Conservation (phyloP, 2,888 invertebrate genomes). For the Anoncus sp. region DNA sequence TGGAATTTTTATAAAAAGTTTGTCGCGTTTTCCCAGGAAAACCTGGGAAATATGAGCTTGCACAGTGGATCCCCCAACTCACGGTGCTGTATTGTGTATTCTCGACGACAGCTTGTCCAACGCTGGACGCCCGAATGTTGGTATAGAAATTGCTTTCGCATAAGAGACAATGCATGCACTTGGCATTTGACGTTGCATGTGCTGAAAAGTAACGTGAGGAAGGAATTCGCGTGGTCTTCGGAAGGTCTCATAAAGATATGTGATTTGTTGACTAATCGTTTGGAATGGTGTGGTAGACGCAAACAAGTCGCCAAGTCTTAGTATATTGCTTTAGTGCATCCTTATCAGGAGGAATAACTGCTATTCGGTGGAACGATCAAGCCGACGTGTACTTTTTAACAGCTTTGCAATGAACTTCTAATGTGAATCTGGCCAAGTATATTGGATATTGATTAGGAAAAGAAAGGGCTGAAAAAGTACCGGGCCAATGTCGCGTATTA, state of each 20-base stretch:
- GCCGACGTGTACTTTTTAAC: neutral
- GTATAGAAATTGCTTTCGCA: neutral
- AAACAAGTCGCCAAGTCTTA: neutral
- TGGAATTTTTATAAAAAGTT: conserved; percentile 22
- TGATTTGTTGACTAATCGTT: neutral
- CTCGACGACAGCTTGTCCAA: conserved; percentile 41
- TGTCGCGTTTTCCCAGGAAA: conserved; percentile 6
- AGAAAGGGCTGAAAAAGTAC: neutral
- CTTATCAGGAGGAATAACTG: neutral
- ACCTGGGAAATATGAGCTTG: conserved; percentile 19
- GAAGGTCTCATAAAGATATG: neutral
- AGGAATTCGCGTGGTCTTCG: neutral
- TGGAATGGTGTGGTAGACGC: neutral
- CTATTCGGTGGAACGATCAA: too few relatives aligned
- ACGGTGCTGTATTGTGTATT: conserved; percentile 14
- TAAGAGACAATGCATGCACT: conserved; percentile 17
- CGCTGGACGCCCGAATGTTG: conserved; percentile 14
- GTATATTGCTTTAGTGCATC: neutral
- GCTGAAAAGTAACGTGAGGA: conserved; percentile 8
- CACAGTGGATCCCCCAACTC: conserved; percentile 10
- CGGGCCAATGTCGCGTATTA: too few relatives aligned
- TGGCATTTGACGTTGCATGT: conserved; percentile 22
- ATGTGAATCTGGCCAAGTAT: neutral
- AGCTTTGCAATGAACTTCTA: neutral
- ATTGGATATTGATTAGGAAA: neutral